Evolutionary conservation across 2,888 invertebrate genomes (phyloP), one percentile per base, ranked within the genome.

Genomic region (Eupithecia centaureata): DNA sequence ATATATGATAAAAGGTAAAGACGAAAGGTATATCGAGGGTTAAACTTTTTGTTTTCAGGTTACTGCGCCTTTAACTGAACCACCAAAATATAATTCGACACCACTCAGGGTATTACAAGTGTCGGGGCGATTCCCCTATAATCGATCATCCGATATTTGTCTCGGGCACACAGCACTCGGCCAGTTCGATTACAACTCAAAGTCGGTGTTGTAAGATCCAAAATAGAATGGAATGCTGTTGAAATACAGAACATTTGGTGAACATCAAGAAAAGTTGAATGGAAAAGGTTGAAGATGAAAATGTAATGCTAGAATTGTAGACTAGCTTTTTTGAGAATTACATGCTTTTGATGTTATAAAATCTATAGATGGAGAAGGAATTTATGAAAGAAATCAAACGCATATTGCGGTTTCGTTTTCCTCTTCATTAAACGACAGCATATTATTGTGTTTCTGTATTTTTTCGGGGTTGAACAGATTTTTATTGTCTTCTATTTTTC

Each of bases 31-130:
- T n/a, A n/a, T n/a, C n/a, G n/a, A n/a, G n/a, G n/a, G n/a, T n/a
- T n/a, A n/a, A n/a, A n/a, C n/a, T n/a, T n/a, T n/a, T n/a, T n/a
- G 47, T n/a, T 57, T 32, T 57, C 57, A 33, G 57, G 12, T 27
- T 10, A 10, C n/a, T 32, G 30, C 22, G 32, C 32, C 57, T 32
- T 57, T 32, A 57, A 57, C 57, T 57, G 22, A 57, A 57, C 22
- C 32, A 57, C 32, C 57, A 57, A 76, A 79, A 79, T 75, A 78
- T 77, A 78, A 79, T 75, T 72, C 68, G 52, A 70, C 72, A 73
- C 76, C 77, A 80, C 76, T 82, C 78, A 73, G 77, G 80, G 80
- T 80, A 82, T 82, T 81, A 81, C 81, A 77, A 79, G 73, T 76
- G 80, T 79, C 79, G 75, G 76, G 78, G 75, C 69, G 75, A 74